phyloP scores from a whole-genome alignment of 2,888 invertebrate species.

The Apomyelois bistriatella region DNA sequence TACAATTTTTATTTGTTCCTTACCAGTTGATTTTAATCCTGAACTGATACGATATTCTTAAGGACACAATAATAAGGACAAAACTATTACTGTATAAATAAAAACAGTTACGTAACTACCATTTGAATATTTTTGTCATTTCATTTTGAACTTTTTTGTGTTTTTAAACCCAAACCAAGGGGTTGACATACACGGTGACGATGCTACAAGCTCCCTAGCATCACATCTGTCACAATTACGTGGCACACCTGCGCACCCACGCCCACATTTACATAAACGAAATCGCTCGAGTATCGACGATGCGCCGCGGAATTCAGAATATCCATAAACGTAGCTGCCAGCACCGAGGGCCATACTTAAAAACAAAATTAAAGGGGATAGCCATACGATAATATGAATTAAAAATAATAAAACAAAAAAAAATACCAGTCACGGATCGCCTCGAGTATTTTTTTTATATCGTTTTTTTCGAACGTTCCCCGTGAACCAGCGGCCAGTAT shows the following conservation, averaged over 20 bases:
- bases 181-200: neutral
- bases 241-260: slow-evolving; percentile 46
- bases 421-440: slow-evolving; percentile 79
- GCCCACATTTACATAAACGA: slow-evolving; percentile 70
- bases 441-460: slow-evolving; percentile 69
- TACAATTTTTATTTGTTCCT: no score
- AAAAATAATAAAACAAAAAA: slow-evolving; percentile 79
- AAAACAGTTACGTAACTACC: no score
- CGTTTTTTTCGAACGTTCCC: slow-evolving; percentile 67
- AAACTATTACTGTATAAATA: no score
- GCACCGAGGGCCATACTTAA: slow-evolving; percentile 78
- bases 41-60: no score
- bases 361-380: slow-evolving; percentile 80
- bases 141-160: neutral
- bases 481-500: slow-evolving; percentile 70
- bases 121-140: no score
- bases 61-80: no score
- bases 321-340: slow-evolving; percentile 78
- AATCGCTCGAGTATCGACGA: slow-evolving; percentile 58
- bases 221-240: slow-evolving; percentile 68
- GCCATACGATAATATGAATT: slow-evolving; percentile 80
- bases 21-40: no score
- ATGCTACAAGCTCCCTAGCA: slow-evolving; percentile 5
- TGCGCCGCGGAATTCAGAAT: slow-evolving; percentile 74
- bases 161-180: neutral